These are phyloP conservation scores for Rotaria magnacalcarata DNA, from an alignment of 2,888 invertebrate species.

Conservation along the genomic window DNA sequence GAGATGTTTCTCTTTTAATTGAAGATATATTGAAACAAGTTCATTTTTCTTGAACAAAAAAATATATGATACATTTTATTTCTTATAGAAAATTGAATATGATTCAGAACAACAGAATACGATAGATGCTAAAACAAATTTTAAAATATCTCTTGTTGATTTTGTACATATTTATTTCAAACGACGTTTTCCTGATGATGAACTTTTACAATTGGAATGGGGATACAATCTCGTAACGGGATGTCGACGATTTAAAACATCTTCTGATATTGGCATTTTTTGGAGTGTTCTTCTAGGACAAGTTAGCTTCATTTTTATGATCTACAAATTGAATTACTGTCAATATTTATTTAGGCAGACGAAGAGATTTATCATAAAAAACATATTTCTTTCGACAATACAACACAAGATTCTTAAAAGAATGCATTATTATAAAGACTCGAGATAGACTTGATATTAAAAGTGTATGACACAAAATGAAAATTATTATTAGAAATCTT, in stretches of 20 bases:
- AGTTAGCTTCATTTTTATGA: background rate
- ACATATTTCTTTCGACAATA: background rate
- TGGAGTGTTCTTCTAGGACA: background rate
- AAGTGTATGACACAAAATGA: too few species aligned
- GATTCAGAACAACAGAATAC: background rate
- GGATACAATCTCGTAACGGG: slow-evolving; percentile 58
- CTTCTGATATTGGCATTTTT: background rate
- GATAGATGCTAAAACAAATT: background rate
- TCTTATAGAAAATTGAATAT: background rate
- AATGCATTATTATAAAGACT: too few species aligned
- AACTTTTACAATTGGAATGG: slow-evolving; percentile 51
- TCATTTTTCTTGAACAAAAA: background rate
- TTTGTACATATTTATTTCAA: background rate
- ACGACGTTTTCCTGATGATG: slow-evolving; percentile 4
- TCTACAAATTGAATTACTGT: background rate
- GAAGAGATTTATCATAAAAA: background rate
- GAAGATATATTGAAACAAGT: slow-evolving; percentile 54
- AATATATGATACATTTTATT: background rate
- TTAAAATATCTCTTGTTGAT: background rate
- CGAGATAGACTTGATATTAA: too few species aligned
- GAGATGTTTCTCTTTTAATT: slow-evolving; percentile 55
- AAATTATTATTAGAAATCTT: too few species aligned
- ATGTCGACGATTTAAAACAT: slow-evolving; percentile 50
- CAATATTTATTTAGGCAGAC: background rate
- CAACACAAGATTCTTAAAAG: too few species aligned